A percentile compares a stretch with the other conserved stretches of the same genome.
Evolutionary conservation across 2,888 invertebrate genomes (phyloP).

Genomic region (Polia nebulosa): DNA sequence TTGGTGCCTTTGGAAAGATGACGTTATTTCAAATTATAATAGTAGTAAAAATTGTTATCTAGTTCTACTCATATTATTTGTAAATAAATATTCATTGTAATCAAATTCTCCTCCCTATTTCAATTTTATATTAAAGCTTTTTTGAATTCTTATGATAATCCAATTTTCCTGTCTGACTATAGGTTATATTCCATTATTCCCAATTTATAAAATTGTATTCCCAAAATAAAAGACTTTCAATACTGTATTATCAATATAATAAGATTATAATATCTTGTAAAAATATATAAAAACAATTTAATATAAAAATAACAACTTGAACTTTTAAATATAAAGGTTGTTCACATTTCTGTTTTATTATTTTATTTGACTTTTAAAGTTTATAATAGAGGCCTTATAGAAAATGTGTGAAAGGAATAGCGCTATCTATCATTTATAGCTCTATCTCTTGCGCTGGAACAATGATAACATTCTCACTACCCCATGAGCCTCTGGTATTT

Average conservation of each 20-base stretch:
- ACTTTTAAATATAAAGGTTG: constrained; percentile 47
- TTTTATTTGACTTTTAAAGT: constrained; percentile 44
- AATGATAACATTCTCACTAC: not conserved
- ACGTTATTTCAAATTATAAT: constrained; percentile 9
- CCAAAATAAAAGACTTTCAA: constrained; percentile 35
- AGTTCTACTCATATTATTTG: constrained; percentile 26
- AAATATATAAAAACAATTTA: constrained; percentile 26
- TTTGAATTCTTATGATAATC: constrained; percentile 4
- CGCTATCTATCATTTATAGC: not conserved
- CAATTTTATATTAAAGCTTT: not conserved
- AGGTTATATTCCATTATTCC: constrained; percentile 15
- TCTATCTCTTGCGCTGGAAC: not conserved
- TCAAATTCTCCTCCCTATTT: constrained; percentile 12
- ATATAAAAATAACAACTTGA: constrained; percentile 43
- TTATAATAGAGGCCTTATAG: not conserved
- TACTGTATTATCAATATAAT: constrained; percentile 30
- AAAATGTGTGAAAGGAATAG: not conserved
- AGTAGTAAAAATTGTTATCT: constrained; percentile 36
- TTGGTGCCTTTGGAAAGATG: not conserved
- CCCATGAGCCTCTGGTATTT: not conserved
- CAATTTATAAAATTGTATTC: constrained; percentile 1
- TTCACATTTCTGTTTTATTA: constrained; percentile 27
- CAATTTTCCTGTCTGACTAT: not conserved
- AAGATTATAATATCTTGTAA: constrained; percentile 37
- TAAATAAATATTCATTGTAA: constrained; percentile 15